Percentiles rank a stretch among this genome's conserved stretches.
These are phyloP conservation scores for Mobula birostris DNA, from an alignment of 2,113 vertebrate genomes.

Conservation along the genomic window DNA sequence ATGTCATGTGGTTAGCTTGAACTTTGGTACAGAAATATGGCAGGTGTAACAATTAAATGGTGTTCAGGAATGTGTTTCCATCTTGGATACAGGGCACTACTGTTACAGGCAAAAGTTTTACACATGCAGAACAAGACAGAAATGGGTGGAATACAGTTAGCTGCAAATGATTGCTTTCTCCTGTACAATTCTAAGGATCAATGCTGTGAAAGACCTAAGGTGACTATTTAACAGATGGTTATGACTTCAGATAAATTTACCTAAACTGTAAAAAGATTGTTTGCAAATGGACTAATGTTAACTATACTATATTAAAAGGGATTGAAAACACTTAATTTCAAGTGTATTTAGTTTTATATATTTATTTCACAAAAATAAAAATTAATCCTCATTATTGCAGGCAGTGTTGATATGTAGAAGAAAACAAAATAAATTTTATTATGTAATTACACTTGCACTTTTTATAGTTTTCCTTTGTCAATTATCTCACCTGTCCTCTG, in stretches of 20 bases:
- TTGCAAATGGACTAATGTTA: conserved; percentile 6
- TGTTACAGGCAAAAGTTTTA: conserved; percentile 43
- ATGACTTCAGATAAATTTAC: background rate
- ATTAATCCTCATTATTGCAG: background rate
- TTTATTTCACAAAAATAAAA: background rate
- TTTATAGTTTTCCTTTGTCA: background rate
- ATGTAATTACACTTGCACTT: background rate
- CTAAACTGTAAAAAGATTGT: too few relatives aligned
- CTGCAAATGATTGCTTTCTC: background rate
- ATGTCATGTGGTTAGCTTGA: conserved; percentile 40
- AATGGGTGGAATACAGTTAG: conserved; percentile 11
- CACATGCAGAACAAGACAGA: conserved; percentile 55
- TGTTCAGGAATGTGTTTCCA: conserved; percentile 37
- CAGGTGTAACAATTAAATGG: conserved; percentile 45
- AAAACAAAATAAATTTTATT: background rate
- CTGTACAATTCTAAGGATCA: background rate
- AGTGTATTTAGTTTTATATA: background rate
- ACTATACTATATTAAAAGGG: background rate
- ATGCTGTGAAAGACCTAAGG: background rate
- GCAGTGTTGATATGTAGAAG: background rate
- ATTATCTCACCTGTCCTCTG: background rate
- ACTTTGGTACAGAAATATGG: conserved; percentile 41
- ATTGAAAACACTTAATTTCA: background rate
- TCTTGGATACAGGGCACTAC: conserved; percentile 41
- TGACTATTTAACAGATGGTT: background rate